Evolutionary conservation across 2,888 invertebrate genomes (phyloP).

Genomic region (Ditula angustiorana): DNA sequence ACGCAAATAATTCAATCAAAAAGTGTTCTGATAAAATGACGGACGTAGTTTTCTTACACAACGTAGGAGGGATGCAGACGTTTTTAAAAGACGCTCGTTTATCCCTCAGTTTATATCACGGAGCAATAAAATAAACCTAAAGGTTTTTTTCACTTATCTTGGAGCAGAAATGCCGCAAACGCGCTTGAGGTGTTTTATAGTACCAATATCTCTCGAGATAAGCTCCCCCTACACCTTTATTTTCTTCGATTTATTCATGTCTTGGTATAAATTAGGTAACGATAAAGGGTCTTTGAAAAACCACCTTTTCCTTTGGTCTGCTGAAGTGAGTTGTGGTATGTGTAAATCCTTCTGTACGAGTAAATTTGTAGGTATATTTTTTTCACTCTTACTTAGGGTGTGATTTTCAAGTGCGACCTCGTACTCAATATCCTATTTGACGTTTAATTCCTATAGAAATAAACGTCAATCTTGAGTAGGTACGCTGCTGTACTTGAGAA

Average conservation of each 20-base stretch:
- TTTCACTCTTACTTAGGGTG: no score
- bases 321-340: background rate
- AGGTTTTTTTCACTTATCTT: constrained; percentile 49
- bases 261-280: constrained; percentile 71
- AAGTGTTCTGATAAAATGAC: no score
- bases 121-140: constrained; percentile 32
- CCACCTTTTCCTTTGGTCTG: constrained; percentile 37
- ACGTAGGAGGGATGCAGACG: background rate
- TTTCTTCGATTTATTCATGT: constrained; percentile 80
- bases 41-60: constrained; percentile 5
- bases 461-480: no score
- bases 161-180: constrained; percentile 50
- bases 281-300: constrained; percentile 55
- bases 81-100: background rate
- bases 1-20: no score
- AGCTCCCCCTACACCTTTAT: constrained; percentile 71
- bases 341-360: background rate
- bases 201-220: constrained; percentile 75
- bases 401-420: no score
- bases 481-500: no score
- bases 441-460: no score
- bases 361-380: no score
- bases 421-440: no score
- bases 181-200: constrained; percentile 72
- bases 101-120: constrained; percentile 14